Evolutionary conservation across 2,888 invertebrate species (phyloP).

Genomic region (Zaprionus lineosus): DNA sequence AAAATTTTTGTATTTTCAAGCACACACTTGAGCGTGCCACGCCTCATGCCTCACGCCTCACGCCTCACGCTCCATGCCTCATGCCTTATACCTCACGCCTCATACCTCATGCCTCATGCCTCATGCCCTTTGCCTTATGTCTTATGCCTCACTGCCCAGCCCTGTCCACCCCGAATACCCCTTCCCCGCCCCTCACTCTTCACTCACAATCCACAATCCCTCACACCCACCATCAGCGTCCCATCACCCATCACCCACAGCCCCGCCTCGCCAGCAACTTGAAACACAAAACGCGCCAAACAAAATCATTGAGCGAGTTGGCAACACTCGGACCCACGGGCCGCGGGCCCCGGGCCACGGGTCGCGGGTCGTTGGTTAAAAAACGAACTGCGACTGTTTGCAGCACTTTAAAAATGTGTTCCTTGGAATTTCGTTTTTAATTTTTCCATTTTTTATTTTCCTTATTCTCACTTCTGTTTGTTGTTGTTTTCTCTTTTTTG

Average conservation of each 20-base stretch:
- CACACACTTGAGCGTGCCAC: conserved; percentile 58
- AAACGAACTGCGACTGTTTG: conserved; percentile 30
- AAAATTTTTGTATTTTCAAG: conserved; percentile 76
- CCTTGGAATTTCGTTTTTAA: conserved; percentile 1
- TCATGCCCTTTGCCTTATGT: conserved; percentile 15
- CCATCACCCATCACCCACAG: neutral
- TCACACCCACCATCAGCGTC: too few species aligned
- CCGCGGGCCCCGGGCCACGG: too few species aligned
- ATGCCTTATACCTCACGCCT: neutral
- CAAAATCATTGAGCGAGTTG: conserved; percentile 72
- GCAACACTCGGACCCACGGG: conserved; percentile 77
- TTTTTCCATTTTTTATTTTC: neutral
- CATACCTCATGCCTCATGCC: neutral
- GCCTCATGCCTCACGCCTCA: too few species aligned
- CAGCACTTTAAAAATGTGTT: conserved; percentile 44
- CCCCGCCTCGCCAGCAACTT: conserved; percentile 43
- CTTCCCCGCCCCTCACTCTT: neutral
- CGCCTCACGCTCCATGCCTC: conserved; percentile 36
- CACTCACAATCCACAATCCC: neutral
- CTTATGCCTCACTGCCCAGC: conserved; percentile 36
- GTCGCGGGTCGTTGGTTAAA: conserved; percentile 31
- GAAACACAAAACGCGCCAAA: conserved; percentile 73
- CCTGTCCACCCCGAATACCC: conserved; percentile 9
- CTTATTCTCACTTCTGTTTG: conserved; percentile 4
- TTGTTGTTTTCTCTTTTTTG: conserved; percentile 18